Evolutionary conservation across 2,113 vertebrate genomes (phyloP).

Genomic region (Felis catus): DNA sequence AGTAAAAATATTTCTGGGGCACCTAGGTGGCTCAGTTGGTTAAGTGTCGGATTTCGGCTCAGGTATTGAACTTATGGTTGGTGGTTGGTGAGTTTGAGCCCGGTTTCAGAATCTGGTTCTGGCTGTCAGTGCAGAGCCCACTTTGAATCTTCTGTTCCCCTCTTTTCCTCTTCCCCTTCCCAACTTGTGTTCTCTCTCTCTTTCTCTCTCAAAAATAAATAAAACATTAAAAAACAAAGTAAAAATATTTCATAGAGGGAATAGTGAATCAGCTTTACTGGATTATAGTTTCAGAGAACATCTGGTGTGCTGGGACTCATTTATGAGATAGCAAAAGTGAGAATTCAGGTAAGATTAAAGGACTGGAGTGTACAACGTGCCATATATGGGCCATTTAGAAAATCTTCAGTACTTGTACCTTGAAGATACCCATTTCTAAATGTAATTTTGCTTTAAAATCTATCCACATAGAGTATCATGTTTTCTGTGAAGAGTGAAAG

Average conservation of each 20-base stretch:
- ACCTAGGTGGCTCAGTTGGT: too few species aligned
- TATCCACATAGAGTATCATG: not conserved
- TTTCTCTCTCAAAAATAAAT: too few species aligned
- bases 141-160: too few species aligned
- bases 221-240: not conserved
- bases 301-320: not conserved
- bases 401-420: not conserved
- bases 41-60: too few species aligned
- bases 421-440: constrained; percentile 7
- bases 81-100: too few species aligned
- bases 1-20: not conserved
- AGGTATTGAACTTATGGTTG: too few species aligned
- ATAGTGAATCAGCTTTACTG: not conserved
- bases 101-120: too few species aligned
- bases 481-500: too few species aligned
- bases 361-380: not conserved
- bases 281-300: not conserved
- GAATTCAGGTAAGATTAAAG: not conserved
- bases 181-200: too few species aligned
- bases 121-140: too few species aligned
- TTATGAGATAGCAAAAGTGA: not conserved
- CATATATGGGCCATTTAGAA: not conserved
- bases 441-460: not conserved
- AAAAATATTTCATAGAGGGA: not conserved
- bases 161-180: too few species aligned